phyloP scores from a whole-genome alignment of 2,888 invertebrate species.

The Ecdyonurus torrentis region DNA sequence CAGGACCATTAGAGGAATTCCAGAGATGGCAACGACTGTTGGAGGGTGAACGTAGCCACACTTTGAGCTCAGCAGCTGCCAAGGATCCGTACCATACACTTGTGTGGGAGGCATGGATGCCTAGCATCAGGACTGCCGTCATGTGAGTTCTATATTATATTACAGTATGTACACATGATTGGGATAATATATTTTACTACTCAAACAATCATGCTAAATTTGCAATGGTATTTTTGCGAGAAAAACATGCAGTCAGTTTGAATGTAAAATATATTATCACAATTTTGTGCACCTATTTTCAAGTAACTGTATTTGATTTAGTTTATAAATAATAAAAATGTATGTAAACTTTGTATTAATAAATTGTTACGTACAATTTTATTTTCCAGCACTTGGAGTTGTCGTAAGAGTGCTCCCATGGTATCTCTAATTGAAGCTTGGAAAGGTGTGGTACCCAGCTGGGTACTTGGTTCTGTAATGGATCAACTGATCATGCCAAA shows the following conservation, averaged over 20 bases:
- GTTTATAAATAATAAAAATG: too few species aligned
- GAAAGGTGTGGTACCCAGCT: slow-evolving; percentile 60
- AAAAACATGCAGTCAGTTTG: too few species aligned
- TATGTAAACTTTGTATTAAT: too few species aligned
- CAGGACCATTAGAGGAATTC: slow-evolving; percentile 34
- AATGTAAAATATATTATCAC: too few species aligned
- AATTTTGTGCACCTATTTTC: too few species aligned
- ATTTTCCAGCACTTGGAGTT: slow-evolving; percentile 62
- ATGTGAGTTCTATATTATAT: slow-evolving; percentile 37
- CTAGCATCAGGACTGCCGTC: slow-evolving; percentile 53
- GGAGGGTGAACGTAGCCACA: slow-evolving; percentile 15
- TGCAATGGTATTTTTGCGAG: too few species aligned
- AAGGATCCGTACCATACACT: slow-evolving; percentile 56
- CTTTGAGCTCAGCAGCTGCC: slow-evolving; percentile 16
- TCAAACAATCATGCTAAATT: too few species aligned
- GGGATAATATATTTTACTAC: too few species aligned
- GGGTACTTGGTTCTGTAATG: slow-evolving; percentile 70
- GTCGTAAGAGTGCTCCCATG: slow-evolving; percentile 60
- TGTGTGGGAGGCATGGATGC: slow-evolving; percentile 84
- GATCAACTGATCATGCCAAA: slow-evolving; percentile 67
- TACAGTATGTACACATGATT: too few species aligned
- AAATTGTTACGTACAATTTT: too few species aligned
- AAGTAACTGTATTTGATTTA: too few species aligned
- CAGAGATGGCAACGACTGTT: slow-evolving; percentile 54
- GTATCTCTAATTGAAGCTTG: slow-evolving; percentile 65